Base-by-base conservation (phyloP, 1,140 invertebrate genomes). In the Drosophila obscura region DNA sequence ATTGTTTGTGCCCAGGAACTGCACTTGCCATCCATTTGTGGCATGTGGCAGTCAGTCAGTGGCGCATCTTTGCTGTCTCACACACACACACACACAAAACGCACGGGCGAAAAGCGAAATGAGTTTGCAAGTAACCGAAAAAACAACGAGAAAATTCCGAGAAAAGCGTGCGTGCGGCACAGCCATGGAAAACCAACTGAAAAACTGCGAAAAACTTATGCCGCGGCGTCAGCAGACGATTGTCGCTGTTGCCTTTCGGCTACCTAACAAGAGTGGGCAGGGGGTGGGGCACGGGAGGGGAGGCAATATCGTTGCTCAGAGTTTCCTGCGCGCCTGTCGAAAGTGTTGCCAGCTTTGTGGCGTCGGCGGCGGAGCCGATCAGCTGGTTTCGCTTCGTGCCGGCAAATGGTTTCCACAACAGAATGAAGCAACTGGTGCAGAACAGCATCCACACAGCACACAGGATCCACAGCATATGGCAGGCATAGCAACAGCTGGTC, bases 171-270 rank as follows among this genome's bases (percentile, higher is more conserved):
- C 83, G 83, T 88, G 79, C 83, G 71, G 75, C 83, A 53, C 83
- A 75, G 83, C 75, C 71, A 88, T 88, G 58, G 60, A 88, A 76
- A 88, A 68, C 61, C 83, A 87, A 87, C 83, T 87, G 83, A 88
- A 76, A 73, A 69, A 57, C 63, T 58, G 58, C 61, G 77, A 51
- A 51, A 60, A 51, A 55, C 28, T n/a, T 24, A 28, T 49, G 52
- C 67, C 35, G 51, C 50, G 58, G 24, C 65, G 68, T 39, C 80
- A 75, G 61, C 75, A 71, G 79, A 46, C 46, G 39, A 43, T 11
- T 24, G 43, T 60, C 62, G 43, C 51, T 48, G 50, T 60, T 68
- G 35, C 50, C 22, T 60, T 52, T 62, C 50, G 57, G 56, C 46
- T 62, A 7, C 26, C 26, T 24, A 28, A 6, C 5, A 28, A 1